Percentiles rank a stretch among this genome's conserved stretches.
phyloP scores from a whole-genome alignment of 2,113 vertebrate species.

The Bos taurus region DNA sequence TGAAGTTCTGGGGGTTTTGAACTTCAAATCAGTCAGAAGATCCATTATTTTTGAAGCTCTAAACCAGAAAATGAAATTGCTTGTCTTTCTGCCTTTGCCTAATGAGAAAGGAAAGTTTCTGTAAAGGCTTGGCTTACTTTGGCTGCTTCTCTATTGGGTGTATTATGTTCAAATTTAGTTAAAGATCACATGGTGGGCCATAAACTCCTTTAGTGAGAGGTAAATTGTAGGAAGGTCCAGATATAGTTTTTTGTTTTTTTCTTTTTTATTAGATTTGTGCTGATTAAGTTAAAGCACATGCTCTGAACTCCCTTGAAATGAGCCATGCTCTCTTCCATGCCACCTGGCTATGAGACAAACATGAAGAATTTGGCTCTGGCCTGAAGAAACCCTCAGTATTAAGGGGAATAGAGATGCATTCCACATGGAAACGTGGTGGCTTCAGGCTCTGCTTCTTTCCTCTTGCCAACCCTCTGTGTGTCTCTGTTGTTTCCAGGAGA shows the following conservation, averaged over 20 bases:
- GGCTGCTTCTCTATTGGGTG: neutral
- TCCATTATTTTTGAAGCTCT: neutral
- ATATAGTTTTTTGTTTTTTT: neutral
- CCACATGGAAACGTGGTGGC: neutral
- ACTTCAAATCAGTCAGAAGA: neutral
- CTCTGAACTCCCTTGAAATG: neutral
- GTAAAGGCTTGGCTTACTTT: constrained; percentile 33
- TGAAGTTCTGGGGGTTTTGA: neutral
- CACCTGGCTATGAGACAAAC: constrained; percentile 33
- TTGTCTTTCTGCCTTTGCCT: constrained; percentile 32
- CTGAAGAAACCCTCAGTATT: neutral
- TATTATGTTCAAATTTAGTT: constrained; percentile 51
- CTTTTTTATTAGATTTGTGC: neutral
- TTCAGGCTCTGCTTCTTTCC: neutral
- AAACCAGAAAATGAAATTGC: constrained; percentile 22
- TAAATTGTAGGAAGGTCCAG: constrained; percentile 19
- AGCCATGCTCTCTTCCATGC: neutral
- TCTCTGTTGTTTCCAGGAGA: constrained; percentile 28
- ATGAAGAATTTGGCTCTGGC: neutral
- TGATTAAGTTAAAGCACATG: neutral
- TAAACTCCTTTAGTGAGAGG: constrained; percentile 31
- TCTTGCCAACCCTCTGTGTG: constrained; percentile 18
- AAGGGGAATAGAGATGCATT: neutral
- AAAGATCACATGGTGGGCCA: constrained; percentile 22
- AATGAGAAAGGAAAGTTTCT: constrained; percentile 47